phyloP scores from a whole-genome alignment of 2,113 vertebrate genomes.

The Chelonoidis abingdonii region DNA sequence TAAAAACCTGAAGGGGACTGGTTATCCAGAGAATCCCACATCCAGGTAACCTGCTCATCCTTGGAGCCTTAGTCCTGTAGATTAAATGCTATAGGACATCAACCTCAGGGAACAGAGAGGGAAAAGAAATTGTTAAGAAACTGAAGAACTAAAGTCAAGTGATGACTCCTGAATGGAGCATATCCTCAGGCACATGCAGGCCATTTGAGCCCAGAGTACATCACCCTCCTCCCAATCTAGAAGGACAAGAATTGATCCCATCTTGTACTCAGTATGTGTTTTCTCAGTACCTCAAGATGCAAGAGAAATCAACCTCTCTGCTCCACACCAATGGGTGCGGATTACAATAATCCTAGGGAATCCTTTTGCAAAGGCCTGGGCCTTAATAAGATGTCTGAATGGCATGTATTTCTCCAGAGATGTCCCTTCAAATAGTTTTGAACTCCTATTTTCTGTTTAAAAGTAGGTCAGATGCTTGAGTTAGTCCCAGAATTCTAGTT shows the following conservation, averaged over 20 bases:
- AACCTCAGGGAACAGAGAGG: conserved; percentile 57
- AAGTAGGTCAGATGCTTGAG: background rate
- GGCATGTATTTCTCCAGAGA: background rate
- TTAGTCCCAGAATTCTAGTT: background rate
- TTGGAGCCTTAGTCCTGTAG: conserved; percentile 52
- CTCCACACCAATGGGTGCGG: background rate
- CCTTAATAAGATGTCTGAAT: background rate
- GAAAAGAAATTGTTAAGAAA: background rate
- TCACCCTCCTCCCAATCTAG: background rate
- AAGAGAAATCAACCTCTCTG: background rate
- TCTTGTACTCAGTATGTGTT: background rate
- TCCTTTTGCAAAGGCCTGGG: background rate
- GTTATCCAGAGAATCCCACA: background rate
- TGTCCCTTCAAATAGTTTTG: background rate
- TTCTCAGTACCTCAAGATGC: background rate
- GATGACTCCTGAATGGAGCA: background rate
- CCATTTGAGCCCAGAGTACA: background rate
- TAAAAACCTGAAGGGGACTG: background rate
- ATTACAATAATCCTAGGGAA: background rate
- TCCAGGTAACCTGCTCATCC: background rate
- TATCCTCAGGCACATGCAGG: background rate
- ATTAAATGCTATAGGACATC: conserved; percentile 29
- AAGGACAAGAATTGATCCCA: background rate
- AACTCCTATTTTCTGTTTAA: background rate
- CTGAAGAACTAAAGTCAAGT: background rate